These are phyloP conservation scores for Brachymystax lenok DNA, from an alignment of 2,797 vertebrate genomes.

Conservation along the genomic window DNA sequence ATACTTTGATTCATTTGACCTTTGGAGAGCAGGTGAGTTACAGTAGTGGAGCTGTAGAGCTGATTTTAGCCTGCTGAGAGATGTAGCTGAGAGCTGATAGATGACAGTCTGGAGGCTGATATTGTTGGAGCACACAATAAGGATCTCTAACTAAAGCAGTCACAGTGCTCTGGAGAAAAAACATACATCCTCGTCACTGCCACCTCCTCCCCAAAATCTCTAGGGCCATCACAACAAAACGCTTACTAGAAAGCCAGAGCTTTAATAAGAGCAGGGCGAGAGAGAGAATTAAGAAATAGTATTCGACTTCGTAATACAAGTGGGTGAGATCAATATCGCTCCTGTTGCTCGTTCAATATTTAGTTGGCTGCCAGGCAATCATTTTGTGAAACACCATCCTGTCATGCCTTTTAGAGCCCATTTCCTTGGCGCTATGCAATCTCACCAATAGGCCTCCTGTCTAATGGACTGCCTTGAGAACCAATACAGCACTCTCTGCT, in stretches of 20 bases:
- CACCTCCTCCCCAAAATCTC: not conserved
- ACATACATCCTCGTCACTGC: not conserved
- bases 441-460: slow-evolving; percentile 16
- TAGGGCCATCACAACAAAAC: not conserved
- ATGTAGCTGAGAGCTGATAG: not conserved
- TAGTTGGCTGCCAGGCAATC: slow-evolving; percentile 31
- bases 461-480: slow-evolving; percentile 25
- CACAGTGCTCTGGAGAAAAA: slow-evolving; percentile 30
- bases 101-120: slow-evolving; percentile 46
- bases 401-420: slow-evolving; percentile 25
- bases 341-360: slow-evolving; percentile 24
- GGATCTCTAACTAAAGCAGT: slow-evolving; percentile 8
- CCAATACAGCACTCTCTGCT: slow-evolving; percentile 12
- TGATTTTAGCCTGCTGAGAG: not conserved
- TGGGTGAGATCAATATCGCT: slow-evolving; percentile 20
- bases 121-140: slow-evolving; percentile 36
- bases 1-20: not conserved
- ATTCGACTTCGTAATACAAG: slow-evolving; percentile 35
- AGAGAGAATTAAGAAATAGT: slow-evolving; percentile 14
- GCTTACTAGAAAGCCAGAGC: slow-evolving; percentile 2
- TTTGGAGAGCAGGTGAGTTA: no score
- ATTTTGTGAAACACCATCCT: slow-evolving; percentile 30
- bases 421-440: slow-evolving; percentile 29
- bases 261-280: slow-evolving; percentile 26
- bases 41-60: not conserved